Conservation (phyloP, 1,140 invertebrate genomes). For the Drosophila pachea region DNA sequence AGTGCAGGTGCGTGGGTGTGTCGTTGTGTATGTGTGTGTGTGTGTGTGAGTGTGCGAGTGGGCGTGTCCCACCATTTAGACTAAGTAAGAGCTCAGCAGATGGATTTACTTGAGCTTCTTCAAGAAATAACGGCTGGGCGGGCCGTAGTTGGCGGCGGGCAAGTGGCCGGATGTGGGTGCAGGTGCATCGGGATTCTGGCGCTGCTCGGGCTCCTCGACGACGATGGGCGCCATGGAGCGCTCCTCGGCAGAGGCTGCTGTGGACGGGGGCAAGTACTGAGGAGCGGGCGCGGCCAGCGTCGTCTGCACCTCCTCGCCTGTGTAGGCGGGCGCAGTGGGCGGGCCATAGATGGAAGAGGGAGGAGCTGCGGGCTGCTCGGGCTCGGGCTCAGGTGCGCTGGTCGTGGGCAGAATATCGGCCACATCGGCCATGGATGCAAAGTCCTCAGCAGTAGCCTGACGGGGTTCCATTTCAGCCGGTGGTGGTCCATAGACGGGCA, state of each 20-base stretch:
- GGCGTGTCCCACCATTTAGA: conserved; percentile 52
- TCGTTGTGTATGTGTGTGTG: conserved; percentile 18
- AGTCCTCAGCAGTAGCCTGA: conserved; percentile 57
- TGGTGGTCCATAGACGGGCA: conserved; percentile 78
- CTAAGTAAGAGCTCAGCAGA: conserved; percentile 50
- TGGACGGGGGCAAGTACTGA: conserved; percentile 69
- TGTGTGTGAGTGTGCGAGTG: conserved; percentile 14
- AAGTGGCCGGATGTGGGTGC: conserved; percentile 38
- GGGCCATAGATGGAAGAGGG: conserved; percentile 57
- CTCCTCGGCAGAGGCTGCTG: conserved; percentile 53
- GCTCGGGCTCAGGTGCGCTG: conserved; percentile 58
- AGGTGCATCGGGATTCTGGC: conserved; percentile 35
- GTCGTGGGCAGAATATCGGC: conserved; percentile 61
- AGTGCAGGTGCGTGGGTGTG: conserved; percentile 31
- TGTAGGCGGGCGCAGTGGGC: conserved; percentile 61
- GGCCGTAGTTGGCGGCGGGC: conserved; percentile 68
- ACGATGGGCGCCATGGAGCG: conserved; percentile 65
- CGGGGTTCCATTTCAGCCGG: conserved; percentile 76
- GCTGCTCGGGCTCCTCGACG: conserved; percentile 65
- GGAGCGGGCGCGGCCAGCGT: conserved; percentile 60
- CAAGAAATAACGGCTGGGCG: conserved; percentile 69
- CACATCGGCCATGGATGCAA: conserved; percentile 53
- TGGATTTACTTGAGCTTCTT: conserved; percentile 66
- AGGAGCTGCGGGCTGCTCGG: conserved; percentile 57
- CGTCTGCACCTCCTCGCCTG: conserved; percentile 63